Evolutionary conservation across 2,113 vertebrate genomes (phyloP).

Genomic region (Equus przewalskii): DNA sequence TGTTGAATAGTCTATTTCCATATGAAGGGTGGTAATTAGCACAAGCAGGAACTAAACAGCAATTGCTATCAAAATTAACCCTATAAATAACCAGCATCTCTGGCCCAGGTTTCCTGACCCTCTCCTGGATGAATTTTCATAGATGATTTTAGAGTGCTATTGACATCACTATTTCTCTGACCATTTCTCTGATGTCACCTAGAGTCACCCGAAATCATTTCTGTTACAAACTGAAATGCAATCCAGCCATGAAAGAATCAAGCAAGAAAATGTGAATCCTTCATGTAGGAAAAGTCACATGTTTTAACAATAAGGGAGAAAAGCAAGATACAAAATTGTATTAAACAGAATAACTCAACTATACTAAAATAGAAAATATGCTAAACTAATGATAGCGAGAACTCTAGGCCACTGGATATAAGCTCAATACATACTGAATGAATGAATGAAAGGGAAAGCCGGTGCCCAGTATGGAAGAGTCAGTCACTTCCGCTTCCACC

Average conservation of each 20-base stretch:
- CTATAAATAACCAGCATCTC: background rate
- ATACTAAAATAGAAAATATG: background rate
- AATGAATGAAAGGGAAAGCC: background rate
- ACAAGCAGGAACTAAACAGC: background rate
- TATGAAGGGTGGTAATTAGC: constrained; percentile 64
- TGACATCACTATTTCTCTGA: background rate
- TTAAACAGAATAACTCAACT: background rate
- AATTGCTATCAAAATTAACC: constrained; percentile 42
- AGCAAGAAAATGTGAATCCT: background rate
- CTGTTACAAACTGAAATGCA: constrained; percentile 1
- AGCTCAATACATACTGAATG: background rate
- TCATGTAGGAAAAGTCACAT: background rate
- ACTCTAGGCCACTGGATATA: background rate
- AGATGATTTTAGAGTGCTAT: background rate
- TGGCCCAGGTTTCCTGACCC: background rate
- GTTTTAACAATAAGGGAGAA: constrained; percentile 13
- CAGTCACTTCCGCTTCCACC: background rate
- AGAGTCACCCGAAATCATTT: constrained; percentile 44
- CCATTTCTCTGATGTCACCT: background rate
- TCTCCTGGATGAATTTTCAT: background rate
- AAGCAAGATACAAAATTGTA: background rate
- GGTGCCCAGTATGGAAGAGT: background rate
- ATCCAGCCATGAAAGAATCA: background rate
- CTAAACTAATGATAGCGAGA: background rate
- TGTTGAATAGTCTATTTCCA: constrained; percentile 61